Percentiles rank a stretch among this genome's conserved stretches.
phyloP scores from a whole-genome alignment of 2,888 invertebrate genomes.

The Luffia ferchaultella region DNA sequence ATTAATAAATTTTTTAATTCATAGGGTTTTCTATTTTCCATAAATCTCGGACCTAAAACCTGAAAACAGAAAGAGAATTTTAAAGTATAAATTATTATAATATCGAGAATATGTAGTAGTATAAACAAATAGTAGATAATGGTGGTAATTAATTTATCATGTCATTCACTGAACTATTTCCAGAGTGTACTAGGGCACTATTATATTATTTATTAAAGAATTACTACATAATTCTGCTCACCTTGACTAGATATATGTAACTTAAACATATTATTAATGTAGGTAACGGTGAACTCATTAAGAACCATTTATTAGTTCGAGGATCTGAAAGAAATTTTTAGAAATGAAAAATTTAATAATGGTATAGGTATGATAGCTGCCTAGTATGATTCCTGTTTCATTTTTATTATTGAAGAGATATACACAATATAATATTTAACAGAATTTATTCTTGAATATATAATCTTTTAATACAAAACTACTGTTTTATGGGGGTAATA shows the following conservation, averaged over 20 bases:
- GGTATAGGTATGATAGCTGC: too few relatives aligned
- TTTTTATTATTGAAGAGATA: too few relatives aligned
- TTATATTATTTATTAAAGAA: background rate
- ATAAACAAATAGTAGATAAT: too few relatives aligned
- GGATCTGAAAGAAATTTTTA: conserved; percentile 77
- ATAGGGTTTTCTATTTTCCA: conserved; percentile 92
- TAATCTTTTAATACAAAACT: too few relatives aligned
- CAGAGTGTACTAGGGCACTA: background rate
- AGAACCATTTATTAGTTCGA: conserved; percentile 89
- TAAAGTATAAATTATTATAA: background rate
- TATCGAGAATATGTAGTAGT: too few relatives aligned
- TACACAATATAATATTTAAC: too few relatives aligned
- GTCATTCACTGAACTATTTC: too few relatives aligned
- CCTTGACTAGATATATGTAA: conserved; percentile 92
- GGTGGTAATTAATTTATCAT: too few relatives aligned
- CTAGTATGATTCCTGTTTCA: too few relatives aligned
- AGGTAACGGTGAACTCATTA: conserved; percentile 94
- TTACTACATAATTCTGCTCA: conserved; percentile 31
- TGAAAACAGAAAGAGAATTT: conserved; percentile 32
- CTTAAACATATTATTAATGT: conserved; percentile 88
- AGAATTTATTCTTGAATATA: too few relatives aligned
- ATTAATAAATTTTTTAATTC: conserved; percentile 81
- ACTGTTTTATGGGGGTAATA: too few relatives aligned
- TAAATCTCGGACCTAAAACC: conserved; percentile 86
- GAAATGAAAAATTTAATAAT: too few relatives aligned